Evolutionary conservation across 2,113 vertebrate species (phyloP).

Genomic region (Sisor rabdophorus): DNA sequence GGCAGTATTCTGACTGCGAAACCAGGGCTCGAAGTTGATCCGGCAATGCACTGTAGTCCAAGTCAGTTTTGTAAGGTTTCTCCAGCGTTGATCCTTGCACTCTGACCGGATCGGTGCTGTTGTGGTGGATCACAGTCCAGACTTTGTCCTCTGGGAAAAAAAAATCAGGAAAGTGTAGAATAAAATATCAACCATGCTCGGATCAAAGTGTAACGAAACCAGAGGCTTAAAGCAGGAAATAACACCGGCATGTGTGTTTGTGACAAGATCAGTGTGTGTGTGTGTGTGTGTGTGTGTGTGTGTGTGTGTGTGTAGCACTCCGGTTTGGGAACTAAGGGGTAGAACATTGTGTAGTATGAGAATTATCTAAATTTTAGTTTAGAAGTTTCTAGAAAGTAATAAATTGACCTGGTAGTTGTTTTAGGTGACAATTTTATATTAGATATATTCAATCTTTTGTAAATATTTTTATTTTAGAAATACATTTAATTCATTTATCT

Average conservation of each 20-base stretch:
- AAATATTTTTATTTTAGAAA: too few species aligned
- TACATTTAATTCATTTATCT: too few species aligned
- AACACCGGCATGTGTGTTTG: neutral
- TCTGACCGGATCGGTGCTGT: constrained; percentile 68
- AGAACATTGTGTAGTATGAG: neutral
- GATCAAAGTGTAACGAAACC: neutral
- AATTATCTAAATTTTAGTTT: neutral
- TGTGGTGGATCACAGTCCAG: constrained; percentile 78
- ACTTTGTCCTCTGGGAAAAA: constrained; percentile 73
- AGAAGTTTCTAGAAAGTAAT: neutral
- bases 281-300: neutral
- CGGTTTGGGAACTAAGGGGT: neutral
- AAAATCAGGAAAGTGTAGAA: neutral
- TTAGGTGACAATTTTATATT: too few species aligned
- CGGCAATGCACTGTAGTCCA: constrained; percentile 71
- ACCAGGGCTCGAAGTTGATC: constrained; percentile 78
- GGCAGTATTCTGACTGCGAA: constrained; percentile 72
- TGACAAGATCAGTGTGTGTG: neutral
- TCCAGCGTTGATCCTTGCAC: constrained; percentile 60
- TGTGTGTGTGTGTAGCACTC: too few species aligned
- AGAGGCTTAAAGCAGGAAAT: neutral
- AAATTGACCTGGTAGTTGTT: neutral
- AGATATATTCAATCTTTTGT: too few species aligned
- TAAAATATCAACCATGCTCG: neutral
- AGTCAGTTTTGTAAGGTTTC: constrained; percentile 65